These are phyloP conservation scores for Crenuchus spilurus DNA, from an alignment of 2,797 vertebrate species.

Conservation along the genomic window DNA sequence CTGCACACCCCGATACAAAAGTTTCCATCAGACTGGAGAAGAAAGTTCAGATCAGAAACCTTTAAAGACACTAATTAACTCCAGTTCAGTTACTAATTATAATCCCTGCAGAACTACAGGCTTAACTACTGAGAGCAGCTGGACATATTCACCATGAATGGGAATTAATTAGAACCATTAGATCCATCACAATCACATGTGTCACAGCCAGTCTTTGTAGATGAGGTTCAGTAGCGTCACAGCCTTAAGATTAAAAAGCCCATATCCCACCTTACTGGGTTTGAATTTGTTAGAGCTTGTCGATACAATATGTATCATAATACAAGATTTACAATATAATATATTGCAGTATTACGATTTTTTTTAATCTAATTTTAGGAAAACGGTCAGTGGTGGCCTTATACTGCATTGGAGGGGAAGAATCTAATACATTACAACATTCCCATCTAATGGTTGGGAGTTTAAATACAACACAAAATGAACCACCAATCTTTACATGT, in stretches of 20 bases:
- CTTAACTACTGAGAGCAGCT: not conserved
- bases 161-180: not conserved
- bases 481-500: too few species aligned
- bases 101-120: not conserved
- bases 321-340: too few species aligned
- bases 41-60: not conserved
- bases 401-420: too few species aligned
- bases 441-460: too few species aligned
- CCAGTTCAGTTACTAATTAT: not conserved
- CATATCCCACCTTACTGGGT: too few species aligned
- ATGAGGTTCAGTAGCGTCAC: not conserved
- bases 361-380: too few species aligned
- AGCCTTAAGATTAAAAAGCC: not conserved
- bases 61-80: slow-evolving; percentile 11
- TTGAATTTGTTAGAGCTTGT: too few species aligned
- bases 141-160: not conserved
- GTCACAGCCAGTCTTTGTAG: not conserved
- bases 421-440: too few species aligned
- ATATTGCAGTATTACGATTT: too few species aligned
- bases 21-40: not conserved
- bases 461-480: too few species aligned
- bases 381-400: too few species aligned
- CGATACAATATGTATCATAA: too few species aligned
- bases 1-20: not conserved
- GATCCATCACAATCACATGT: not conserved